These are phyloP conservation scores for Liasis olivaceus DNA, from an alignment of 2,797 vertebrate species.

Conservation along the genomic window DNA sequence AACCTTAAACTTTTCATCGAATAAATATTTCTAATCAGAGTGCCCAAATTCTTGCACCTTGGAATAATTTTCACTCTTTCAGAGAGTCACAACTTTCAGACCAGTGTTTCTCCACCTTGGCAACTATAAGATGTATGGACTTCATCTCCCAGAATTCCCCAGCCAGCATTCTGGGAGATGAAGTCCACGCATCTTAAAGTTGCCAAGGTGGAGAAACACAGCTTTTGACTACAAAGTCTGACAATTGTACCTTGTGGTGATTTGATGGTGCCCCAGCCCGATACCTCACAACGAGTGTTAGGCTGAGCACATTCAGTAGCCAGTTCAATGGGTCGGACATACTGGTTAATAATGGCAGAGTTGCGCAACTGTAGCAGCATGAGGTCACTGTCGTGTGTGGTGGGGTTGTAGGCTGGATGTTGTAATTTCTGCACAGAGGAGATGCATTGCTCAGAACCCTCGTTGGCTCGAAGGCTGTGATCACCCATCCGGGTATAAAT, in stretches of 20 bases:
- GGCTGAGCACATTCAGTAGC: slow-evolving; percentile 7
- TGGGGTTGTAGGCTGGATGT: slow-evolving; percentile 40
- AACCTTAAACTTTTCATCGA: too few relatives aligned
- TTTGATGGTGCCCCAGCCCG: slow-evolving; percentile 61
- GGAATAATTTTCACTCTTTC: too few relatives aligned
- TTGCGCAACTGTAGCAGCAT: slow-evolving; percentile 46
- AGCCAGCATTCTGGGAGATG: too few relatives aligned
- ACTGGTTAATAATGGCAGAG: slow-evolving; percentile 6
- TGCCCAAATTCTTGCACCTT: too few relatives aligned
- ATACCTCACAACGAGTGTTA: slow-evolving; percentile 44
- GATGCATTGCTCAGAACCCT: slow-evolving; percentile 54
- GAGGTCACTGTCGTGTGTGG: slow-evolving; percentile 52
- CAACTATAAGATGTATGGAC: too few relatives aligned
- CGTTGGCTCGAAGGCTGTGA: slow-evolving; percentile 57
- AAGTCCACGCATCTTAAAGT: too few relatives aligned
- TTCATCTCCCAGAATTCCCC: too few relatives aligned
- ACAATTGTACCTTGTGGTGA: slow-evolving; percentile 22
- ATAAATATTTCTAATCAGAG: too few relatives aligned
- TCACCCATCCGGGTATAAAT: slow-evolving; percentile 59
- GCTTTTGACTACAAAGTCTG: too few relatives aligned
- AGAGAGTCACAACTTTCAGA: too few relatives aligned
- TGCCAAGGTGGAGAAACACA: too few relatives aligned
- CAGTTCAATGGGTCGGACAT: slow-evolving; percentile 45
- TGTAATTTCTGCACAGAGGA: slow-evolving; percentile 41
- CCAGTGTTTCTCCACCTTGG: too few relatives aligned